Evolutionary conservation across 2,113 vertebrate genomes (phyloP).

Genomic region (Otolemur garnettii): DNA sequence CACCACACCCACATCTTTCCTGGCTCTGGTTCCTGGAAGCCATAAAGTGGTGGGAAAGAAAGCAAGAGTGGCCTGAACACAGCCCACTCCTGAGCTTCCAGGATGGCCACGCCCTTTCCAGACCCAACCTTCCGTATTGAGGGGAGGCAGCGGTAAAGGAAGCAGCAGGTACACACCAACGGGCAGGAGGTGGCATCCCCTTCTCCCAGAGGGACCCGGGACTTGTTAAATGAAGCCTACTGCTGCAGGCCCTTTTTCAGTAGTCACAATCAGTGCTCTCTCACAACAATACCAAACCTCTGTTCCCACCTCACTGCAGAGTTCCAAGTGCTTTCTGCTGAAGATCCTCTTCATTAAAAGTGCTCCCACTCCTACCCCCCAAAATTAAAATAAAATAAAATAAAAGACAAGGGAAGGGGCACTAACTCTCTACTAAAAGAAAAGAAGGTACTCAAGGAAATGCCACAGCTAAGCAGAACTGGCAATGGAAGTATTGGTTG

Average conservation of each 20-base stretch:
- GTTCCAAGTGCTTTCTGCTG: neutral
- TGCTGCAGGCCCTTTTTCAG: too few species aligned
- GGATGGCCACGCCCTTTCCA: neutral
- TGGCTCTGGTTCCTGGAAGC: slow-evolving; percentile 53
- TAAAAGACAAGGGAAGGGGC: neutral
- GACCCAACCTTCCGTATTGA: neutral
- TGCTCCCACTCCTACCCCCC: neutral
- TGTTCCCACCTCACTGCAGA: neutral
- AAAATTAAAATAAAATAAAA: too few species aligned
- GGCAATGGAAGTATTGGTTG: neutral
- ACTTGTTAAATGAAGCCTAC: neutral
- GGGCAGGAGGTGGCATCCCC: neutral
- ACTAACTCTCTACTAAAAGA: neutral
- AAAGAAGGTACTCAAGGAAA: neutral
- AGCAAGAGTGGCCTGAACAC: neutral
- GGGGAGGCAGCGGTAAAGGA: neutral
- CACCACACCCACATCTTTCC: neutral
- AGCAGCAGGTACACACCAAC: too few species aligned
- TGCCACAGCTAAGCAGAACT: neutral
- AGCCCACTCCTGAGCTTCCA: neutral
- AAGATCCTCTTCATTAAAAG: slow-evolving; percentile 16
- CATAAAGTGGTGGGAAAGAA: slow-evolving; percentile 44
- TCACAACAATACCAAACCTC: neutral
- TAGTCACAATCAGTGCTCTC: neutral
- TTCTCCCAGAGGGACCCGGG: neutral